Evolutionary conservation across 2,888 invertebrate species (phyloP), one percentile per base, ranked within the genome.

Genomic region (Mythimna impura): DNA sequence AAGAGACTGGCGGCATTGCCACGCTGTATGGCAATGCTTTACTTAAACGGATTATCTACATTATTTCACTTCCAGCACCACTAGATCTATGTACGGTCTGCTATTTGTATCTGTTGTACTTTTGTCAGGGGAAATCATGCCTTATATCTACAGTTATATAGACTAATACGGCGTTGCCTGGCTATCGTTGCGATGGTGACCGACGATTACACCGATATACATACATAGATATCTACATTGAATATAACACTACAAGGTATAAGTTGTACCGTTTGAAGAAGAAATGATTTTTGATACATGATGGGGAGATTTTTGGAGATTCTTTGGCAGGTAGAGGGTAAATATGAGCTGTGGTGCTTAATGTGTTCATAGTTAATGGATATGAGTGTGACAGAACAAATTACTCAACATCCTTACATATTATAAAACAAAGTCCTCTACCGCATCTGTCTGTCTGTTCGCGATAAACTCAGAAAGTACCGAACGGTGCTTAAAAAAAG

Each of bases 41-140:
- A n/a, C n/a, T n/a, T n/a, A n/a, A n/a, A n/a, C n/a, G n/a, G n/a
- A n/a, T n/a, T n/a, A 47, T 47, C 17, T 17, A 47, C 17, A 47
- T 20, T 2, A 1, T 20, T 47, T 22, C 52, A 36, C 71, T 80
- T 89, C 87, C 70, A 86, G 84, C 22, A 60, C 25, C 50, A 67
- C 70, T 34, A 72, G 75, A 82, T 76, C 72, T 9, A 14, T 54
- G 86, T 75, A 63, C 84, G 88, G 89, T 85, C 89, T 89, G 91
- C 92, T 93, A 94, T 93, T 93, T 92, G 91, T 93, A 92, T 89
- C 91, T 86, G 89, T 88, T 89, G 89, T 90, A 89, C 90, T 91
- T 93, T 93, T 94, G 94, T 93, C 94, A 94, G 89, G 94, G 94
- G 92, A 95, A 95, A 95, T 94, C 94, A 93, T 90, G 88, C 92